These are phyloP conservation scores for Mesochorus sp. DNA, from an alignment of 2,888 invertebrate species.

Conservation along the genomic window DNA sequence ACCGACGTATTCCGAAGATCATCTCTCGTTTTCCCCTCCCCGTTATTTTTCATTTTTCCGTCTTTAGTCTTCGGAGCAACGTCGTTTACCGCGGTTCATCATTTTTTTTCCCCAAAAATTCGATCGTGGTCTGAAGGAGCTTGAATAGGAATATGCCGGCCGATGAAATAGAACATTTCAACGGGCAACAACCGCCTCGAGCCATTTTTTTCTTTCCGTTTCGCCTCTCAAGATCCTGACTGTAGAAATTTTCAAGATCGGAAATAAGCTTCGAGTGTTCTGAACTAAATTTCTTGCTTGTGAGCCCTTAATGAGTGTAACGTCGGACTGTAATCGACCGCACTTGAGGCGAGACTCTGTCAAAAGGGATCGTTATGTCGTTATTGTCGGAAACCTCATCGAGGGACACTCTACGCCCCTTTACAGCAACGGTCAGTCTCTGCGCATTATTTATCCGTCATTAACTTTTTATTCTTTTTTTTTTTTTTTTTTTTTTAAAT, in stretches of 20 bases:
- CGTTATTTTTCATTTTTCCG: conserved; percentile 25
- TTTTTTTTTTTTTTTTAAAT: neutral
- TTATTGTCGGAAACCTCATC: conserved; percentile 64
- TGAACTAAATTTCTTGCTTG: conserved; percentile 13
- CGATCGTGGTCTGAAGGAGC: neutral
- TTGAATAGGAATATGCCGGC: neutral
- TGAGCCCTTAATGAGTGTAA: conserved; percentile 37
- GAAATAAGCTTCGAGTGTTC: conserved; percentile 5
- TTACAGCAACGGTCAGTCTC: conserved; percentile 68
- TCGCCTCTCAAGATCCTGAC: neutral
- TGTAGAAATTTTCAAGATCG: neutral
- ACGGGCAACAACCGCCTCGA: neutral
- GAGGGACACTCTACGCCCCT: conserved; percentile 68
- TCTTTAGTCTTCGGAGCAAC: conserved; percentile 29
- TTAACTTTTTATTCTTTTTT: neutral
- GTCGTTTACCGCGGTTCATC: conserved; percentile 33
- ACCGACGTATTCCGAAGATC: conserved; percentile 31
- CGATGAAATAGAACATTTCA: neutral
- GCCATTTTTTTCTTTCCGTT: too few relatives aligned
- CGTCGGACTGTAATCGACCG: conserved; percentile 22
- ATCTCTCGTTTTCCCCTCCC: neutral
- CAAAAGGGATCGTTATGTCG: conserved; percentile 54
- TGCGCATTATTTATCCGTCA: conserved; percentile 1
- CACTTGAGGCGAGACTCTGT: conserved; percentile 23
- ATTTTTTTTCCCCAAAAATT: neutral